Evolutionary conservation across 2,888 invertebrate genomes (phyloP).

Genomic region (Trissonchulus latispiculum): DNA sequence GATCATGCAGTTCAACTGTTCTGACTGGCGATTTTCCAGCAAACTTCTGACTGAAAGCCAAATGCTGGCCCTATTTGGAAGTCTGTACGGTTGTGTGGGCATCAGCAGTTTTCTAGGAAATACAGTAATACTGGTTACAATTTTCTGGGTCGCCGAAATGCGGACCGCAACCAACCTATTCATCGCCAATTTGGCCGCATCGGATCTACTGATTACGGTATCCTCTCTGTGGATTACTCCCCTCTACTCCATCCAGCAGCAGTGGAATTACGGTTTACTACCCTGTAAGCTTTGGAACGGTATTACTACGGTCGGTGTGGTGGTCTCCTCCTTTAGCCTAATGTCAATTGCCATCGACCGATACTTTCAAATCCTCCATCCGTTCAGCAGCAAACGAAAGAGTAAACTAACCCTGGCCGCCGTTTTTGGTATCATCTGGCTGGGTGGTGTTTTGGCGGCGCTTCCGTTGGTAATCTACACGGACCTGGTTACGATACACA

Average conservation of each 20-base stretch:
- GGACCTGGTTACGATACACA: background rate
- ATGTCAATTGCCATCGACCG: conserved; percentile 14
- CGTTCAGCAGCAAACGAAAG: background rate
- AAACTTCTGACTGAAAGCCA: background rate
- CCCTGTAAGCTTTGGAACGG: background rate
- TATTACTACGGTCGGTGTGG: background rate
- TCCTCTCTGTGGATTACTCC: conserved; percentile 94
- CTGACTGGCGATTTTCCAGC: background rate
- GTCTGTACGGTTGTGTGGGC: background rate
- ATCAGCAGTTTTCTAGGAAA: background rate
- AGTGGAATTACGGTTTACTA: background rate
- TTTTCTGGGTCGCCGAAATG: conserved; percentile 57
- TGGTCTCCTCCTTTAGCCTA: conserved; percentile 3
- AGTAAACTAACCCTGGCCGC: background rate
- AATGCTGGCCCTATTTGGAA: background rate
- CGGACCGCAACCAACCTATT: conserved; percentile 95
- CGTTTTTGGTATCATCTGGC: background rate
- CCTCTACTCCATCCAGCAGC: conserved; percentile 61
- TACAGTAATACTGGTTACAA: background rate
- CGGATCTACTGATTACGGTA: conserved; percentile 81
- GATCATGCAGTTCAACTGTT: background rate
- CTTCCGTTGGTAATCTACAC: conserved; percentile 3
- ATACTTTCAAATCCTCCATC: conserved; percentile 9
- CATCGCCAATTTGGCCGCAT: conserved; percentile 86
- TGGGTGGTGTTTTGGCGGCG: background rate